These are phyloP conservation scores for Orbicella faveolata DNA, from an alignment of 64 coral and sea anemone genomes.

Conservation along the genomic window DNA sequence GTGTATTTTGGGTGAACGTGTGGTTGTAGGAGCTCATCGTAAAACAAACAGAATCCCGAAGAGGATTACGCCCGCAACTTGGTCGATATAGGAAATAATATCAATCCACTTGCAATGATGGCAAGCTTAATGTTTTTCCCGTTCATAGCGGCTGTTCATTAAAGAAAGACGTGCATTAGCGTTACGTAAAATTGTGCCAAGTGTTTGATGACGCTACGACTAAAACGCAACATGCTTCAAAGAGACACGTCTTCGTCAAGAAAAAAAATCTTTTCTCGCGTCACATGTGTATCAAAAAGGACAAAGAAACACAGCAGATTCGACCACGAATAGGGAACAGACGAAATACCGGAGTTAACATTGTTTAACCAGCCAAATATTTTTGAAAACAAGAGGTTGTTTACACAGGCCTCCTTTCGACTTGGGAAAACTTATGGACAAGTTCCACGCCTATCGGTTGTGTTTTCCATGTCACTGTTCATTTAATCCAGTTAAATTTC, in stretches of 20 bases:
- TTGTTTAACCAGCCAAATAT: slow-evolving; percentile 43
- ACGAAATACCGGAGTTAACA: slow-evolving; percentile 4
- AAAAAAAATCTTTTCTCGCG: not conserved
- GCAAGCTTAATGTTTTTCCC: not conserved
- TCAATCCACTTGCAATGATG: not conserved
- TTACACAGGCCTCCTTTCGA: slow-evolving; percentile 22
- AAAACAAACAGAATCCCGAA: not conserved
- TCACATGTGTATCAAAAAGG: not conserved
- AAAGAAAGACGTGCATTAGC: not conserved
- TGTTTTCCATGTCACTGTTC: not conserved
- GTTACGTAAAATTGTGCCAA: not conserved
- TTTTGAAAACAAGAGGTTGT: slow-evolving; percentile 38
- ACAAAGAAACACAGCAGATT: not conserved
- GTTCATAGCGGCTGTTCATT: not conserved
- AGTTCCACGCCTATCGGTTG: not conserved
- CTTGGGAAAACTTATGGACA: not conserved
- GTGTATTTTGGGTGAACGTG: not conserved
- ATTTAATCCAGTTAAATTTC: slow-evolving; percentile 40
- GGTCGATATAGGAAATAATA: not conserved
- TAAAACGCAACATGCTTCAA: not conserved
- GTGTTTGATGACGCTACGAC: not conserved
- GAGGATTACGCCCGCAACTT: not conserved
- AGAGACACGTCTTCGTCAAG: not conserved
- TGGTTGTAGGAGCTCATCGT: not conserved
- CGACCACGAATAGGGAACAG: not conserved